These are phyloP conservation scores for Drosophila algonquin DNA, from an alignment of 2,888 invertebrate genomes.

Conservation along the genomic window DNA sequence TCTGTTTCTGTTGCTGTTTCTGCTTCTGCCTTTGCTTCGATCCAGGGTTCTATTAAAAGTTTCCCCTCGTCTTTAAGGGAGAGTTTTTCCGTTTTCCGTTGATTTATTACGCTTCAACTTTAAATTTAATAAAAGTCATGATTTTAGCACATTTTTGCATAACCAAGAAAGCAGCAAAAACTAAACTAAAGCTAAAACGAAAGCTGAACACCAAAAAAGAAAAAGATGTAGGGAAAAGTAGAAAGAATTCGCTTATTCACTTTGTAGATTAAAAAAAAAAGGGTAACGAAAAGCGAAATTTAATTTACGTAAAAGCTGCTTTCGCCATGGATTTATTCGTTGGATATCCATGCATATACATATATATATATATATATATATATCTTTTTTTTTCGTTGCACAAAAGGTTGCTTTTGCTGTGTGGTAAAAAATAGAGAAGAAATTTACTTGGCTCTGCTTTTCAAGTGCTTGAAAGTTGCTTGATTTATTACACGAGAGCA, in stretches of 20 bases:
- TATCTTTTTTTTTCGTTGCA: conserved; percentile 24
- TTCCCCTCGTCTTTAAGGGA: conserved; percentile 35
- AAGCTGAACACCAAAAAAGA: conserved; percentile 43
- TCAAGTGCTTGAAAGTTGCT: conserved; percentile 76
- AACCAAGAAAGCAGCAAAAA: conserved; percentile 17
- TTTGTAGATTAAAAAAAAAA: conserved; percentile 70
- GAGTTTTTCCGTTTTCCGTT: conserved; percentile 49
- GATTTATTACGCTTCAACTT: conserved; percentile 77
- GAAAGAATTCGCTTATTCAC: conserved; percentile 72
- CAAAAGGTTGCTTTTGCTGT: conserved; percentile 25
- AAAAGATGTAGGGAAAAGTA: conserved; percentile 19
- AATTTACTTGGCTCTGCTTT: conserved; percentile 64
- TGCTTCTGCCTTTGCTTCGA: conserved; percentile 12
- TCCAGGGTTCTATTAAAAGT: conserved; percentile 59
- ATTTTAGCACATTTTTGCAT: conserved; percentile 49
- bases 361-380: conserved; percentile 35
- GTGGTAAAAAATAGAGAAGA: conserved; percentile 38
- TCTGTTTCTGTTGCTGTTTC: not conserved
- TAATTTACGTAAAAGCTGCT: conserved; percentile 74
- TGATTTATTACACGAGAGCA: conserved; percentile 69
- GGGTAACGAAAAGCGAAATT: conserved; percentile 60
- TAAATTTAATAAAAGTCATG: conserved; percentile 77
- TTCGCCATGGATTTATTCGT: conserved; percentile 49
- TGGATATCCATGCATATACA: conserved; percentile 42
- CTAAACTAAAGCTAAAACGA: conserved; percentile 41